A percentile compares a stretch with the other conserved stretches of the same genome.
Conservation (phyloP, 2,888 invertebrate species). For the Cactoblastis cactorum region DNA sequence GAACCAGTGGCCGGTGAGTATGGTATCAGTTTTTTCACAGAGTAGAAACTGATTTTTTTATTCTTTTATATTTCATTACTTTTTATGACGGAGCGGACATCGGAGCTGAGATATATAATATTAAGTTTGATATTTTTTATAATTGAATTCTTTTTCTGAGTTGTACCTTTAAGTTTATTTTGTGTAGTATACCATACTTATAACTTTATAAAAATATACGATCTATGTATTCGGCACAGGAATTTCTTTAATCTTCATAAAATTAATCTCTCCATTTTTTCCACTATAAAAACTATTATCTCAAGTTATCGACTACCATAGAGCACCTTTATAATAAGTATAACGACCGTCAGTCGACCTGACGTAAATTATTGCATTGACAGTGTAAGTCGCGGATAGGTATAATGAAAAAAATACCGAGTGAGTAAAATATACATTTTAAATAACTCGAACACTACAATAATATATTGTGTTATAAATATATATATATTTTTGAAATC, state of each 20-base stretch:
- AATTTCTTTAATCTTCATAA: too few species aligned
- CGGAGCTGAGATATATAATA: too few species aligned
- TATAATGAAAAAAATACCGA: neutral
- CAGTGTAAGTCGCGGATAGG: neutral
- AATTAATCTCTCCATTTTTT: neutral
- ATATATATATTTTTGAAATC: neutral
- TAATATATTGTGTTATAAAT: neutral
- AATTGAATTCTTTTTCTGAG: too few species aligned
- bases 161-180: too few species aligned
- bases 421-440: neutral
- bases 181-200: too few species aligned
- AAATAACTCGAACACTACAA: neutral
- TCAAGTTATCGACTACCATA: neutral
- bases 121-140: too few species aligned
- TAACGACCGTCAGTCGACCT: neutral
- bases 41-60: constrained; percentile 5
- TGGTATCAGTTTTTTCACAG: constrained; percentile 12
- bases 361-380: neutral
- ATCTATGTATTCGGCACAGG: too few species aligned
- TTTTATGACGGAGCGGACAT: neutral
- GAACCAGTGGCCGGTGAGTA: constrained; percentile 61
- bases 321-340: neutral
- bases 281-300: neutral
- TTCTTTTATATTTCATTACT: neutral
- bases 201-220: too few species aligned